Percentiles rank a stretch among this genome's conserved stretches.
phyloP scores from a whole-genome alignment of 2,113 vertebrate species.

The Paraplagusia blochii region DNA sequence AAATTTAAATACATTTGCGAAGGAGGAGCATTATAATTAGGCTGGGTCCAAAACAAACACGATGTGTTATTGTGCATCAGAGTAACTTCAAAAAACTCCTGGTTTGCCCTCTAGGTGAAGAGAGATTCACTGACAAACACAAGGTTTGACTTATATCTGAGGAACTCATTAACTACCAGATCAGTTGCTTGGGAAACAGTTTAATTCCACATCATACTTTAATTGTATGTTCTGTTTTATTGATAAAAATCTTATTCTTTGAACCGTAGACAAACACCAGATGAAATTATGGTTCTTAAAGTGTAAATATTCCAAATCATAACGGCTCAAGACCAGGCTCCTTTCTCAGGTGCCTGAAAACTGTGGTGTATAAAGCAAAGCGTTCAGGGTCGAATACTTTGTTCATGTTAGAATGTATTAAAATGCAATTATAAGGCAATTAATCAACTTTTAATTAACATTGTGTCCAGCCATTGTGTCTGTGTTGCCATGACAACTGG shows the following conservation, averaged over 20 bases:
- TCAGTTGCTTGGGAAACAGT: neutral
- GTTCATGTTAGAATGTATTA: conserved; percentile 43
- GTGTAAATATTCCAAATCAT: conserved; percentile 9
- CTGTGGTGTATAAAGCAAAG: conserved; percentile 16
- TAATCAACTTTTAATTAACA: conserved; percentile 72
- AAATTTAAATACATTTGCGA: neutral
- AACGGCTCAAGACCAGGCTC: conserved; percentile 11
- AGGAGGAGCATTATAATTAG: conserved; percentile 13
- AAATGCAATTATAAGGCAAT: conserved; percentile 65
- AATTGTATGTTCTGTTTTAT: too few species aligned
- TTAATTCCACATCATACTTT: too few species aligned
- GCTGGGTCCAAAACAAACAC: conserved; percentile 18
- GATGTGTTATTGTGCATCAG: conserved; percentile 24
- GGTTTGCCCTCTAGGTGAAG: neutral
- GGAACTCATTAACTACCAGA: neutral
- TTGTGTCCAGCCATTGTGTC: conserved; percentile 46
- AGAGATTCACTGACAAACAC: neutral
- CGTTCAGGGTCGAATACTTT: conserved; percentile 47
- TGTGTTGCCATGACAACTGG: conserved; percentile 62
- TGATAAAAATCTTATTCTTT: too few species aligned
- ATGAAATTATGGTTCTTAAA: too few species aligned
- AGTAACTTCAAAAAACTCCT: conserved; percentile 25
- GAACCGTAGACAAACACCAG: too few species aligned
- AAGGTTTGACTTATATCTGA: conserved; percentile 15
- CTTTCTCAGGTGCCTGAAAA: conserved; percentile 29